Evolutionary conservation across 2,888 invertebrate genomes (phyloP).

Genomic region (Xanthia togata): DNA sequence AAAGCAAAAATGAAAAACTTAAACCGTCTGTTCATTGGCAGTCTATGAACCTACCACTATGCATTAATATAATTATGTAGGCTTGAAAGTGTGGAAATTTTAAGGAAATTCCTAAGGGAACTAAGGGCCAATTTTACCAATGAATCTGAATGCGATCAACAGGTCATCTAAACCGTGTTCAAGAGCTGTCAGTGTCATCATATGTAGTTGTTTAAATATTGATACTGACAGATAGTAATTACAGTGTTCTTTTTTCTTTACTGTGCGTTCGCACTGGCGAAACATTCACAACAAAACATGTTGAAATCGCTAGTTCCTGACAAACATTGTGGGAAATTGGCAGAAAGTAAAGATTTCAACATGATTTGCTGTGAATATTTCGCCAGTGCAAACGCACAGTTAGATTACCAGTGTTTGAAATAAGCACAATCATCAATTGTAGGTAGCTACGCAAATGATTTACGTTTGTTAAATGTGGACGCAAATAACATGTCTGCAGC

Average conservation of each 20-base stretch:
- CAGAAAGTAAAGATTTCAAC: too few species aligned
- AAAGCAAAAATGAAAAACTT: slow-evolving; percentile 12
- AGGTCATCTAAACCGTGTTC: not conserved
- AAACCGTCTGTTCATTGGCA: too few species aligned
- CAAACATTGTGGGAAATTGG: too few species aligned
- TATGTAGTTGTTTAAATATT: not conserved
- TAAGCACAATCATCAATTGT: not conserved
- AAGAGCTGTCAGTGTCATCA: not conserved
- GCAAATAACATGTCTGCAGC: not conserved
- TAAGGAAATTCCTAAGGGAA: not conserved
- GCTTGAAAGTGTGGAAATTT: not conserved
- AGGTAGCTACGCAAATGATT: too few species aligned
- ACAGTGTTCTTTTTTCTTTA: not conserved
- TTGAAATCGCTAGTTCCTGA: too few species aligned
- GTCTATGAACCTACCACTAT: not conserved
- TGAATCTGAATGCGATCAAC: not conserved
- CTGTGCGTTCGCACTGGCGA: too few species aligned
- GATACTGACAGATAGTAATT: not conserved
- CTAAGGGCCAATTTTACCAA: not conserved
- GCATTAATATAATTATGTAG: not conserved
- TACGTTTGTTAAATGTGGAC: not conserved
- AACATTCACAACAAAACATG: too few species aligned
- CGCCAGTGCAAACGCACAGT: too few species aligned
- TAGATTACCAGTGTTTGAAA: not conserved
- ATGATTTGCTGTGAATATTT: too few species aligned